A percentile compares a stretch with the other conserved stretches of the same genome.
These are phyloP conservation scores for Microctenopoma steveboyesi DNA, from an alignment of 2,797 vertebrate genomes.

Conservation along the genomic window DNA sequence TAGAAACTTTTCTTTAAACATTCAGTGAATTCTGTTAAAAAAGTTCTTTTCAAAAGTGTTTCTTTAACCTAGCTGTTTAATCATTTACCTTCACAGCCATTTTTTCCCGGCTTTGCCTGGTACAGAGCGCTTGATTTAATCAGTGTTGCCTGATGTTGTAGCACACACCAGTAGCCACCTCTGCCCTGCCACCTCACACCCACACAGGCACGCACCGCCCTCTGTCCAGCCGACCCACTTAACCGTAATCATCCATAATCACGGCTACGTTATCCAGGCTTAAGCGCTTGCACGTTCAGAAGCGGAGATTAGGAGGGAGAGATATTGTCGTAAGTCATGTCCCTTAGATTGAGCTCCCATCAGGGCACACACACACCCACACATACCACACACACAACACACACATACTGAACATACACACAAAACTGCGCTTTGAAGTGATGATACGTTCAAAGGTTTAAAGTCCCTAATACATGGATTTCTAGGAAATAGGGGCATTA, in stretches of 20 bases:
- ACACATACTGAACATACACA: not conserved
- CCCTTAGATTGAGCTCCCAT: constrained; percentile 47
- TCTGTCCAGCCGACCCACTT: constrained; percentile 78
- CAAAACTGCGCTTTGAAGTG: constrained; percentile 55
- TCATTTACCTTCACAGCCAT: not conserved
- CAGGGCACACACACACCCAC: constrained; percentile 38
- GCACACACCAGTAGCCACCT: constrained; percentile 44
- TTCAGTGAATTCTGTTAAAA: not conserved
- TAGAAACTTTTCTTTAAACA: not conserved
- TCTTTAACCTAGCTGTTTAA: not conserved
- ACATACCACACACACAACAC: constrained; percentile 24
- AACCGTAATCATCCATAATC: constrained; percentile 82
- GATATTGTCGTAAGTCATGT: constrained; percentile 75
- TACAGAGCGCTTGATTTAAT: constrained; percentile 13
- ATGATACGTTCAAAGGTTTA: constrained; percentile 62
- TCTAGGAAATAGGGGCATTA: constrained; percentile 69
- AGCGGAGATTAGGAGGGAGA: constrained; percentile 77
- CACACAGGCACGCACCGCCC: constrained; percentile 43
- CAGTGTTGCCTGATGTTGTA: constrained; percentile 8
- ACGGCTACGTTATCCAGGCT: constrained; percentile 81
- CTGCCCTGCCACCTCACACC: constrained; percentile 64
- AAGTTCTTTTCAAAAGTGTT: not conserved
- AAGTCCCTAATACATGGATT: constrained; percentile 58
- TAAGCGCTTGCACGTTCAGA: constrained; percentile 77
- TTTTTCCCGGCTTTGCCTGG: constrained; percentile 10